Percentiles rank a stretch among this genome's conserved stretches.
These are phyloP conservation scores for Bedellia somnulentella DNA, from an alignment of 2,888 invertebrate species.

Conservation along the genomic window DNA sequence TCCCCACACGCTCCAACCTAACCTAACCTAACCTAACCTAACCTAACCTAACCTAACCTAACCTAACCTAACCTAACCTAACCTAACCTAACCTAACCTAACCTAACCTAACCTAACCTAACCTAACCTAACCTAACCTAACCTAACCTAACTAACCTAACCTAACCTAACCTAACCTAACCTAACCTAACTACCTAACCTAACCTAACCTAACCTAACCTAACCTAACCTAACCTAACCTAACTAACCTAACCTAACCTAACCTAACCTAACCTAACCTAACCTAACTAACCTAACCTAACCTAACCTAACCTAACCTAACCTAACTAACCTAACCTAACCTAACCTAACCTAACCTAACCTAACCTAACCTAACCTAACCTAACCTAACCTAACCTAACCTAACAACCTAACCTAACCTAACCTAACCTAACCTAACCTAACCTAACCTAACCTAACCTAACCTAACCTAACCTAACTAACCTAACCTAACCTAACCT, in stretches of 20 bases:
- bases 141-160: slow-evolving; percentile 6
- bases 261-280: slow-evolving; percentile 6
- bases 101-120: slow-evolving; percentile 7
- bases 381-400: slow-evolving; percentile 7
- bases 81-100: slow-evolving; percentile 6
- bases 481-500: slow-evolving; percentile 8
- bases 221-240: slow-evolving; percentile 8
- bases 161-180: slow-evolving; percentile 4
- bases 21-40: slow-evolving; percentile 5
- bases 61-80: slow-evolving; percentile 5
- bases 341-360: slow-evolving; percentile 6
- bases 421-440: slow-evolving; percentile 8
- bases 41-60: slow-evolving; percentile 5
- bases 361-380: slow-evolving; percentile 8
- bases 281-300: slow-evolving; percentile 4
- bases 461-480: slow-evolving; percentile 5
- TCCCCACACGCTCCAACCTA: too few relatives aligned
- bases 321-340: slow-evolving; percentile 6
- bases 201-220: slow-evolving; percentile 8
- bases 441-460: slow-evolving; percentile 5
- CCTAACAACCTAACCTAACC: slow-evolving; percentile 7
- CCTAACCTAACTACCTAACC: slow-evolving; percentile 8
- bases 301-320: slow-evolving; percentile 6
- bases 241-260: slow-evolving; percentile 6
- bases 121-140: slow-evolving; percentile 8